Base-by-base conservation (phyloP, 92 coral and sea anemone genomes). In the Meandrina meandrites region DNA sequence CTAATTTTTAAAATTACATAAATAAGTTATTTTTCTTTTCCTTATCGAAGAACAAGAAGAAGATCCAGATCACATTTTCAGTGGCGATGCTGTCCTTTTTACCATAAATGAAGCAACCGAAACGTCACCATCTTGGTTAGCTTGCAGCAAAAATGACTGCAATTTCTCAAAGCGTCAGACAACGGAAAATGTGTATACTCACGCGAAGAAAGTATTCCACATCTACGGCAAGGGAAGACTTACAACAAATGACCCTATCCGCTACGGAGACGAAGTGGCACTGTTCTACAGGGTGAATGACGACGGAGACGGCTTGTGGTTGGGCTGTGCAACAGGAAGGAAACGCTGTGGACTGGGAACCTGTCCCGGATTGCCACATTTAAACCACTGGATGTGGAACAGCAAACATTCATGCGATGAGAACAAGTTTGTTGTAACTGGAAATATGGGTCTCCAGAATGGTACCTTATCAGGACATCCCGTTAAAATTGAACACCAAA, bases 191-290 rank as follows among this genome's bases (percentile, higher is more conserved):
- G 24, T 58, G 12, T 79, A 17, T 16, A 79, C 83, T 19, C 83
- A 79, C 32, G n/a, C 31, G 22, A 31, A 19, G 31, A 79, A 79
- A 54, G 83, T 58, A 15, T 58, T 79, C 50, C 71, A 79, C 70
- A 79, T 79, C 31, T 79, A 58, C 53, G 83, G 70, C 30, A 79
- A 79, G 18, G 83, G 51, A 36, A 34, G 83, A 1, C 8, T 58
- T 32, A 54, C 70, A 8, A 79, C 16, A 19, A 79, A 79, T 79
- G 71, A 79, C 36, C 83, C 83, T 31, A 79, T 79, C 35, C 83
- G 70, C 71, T 79, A 79, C 53, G 83, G 83, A 79, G 83, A 79
- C 71, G 83, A 79, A 36, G 70, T 79, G 48, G 83, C 72, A 22
- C 71, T 79, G 51, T 79, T 79, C n/a, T 58, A 79, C 83, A 79